Evolutionary conservation across 2,113 vertebrate genomes (phyloP), one percentile per base, ranked within the genome.

Genomic region (Sphyrna mokarran): DNA sequence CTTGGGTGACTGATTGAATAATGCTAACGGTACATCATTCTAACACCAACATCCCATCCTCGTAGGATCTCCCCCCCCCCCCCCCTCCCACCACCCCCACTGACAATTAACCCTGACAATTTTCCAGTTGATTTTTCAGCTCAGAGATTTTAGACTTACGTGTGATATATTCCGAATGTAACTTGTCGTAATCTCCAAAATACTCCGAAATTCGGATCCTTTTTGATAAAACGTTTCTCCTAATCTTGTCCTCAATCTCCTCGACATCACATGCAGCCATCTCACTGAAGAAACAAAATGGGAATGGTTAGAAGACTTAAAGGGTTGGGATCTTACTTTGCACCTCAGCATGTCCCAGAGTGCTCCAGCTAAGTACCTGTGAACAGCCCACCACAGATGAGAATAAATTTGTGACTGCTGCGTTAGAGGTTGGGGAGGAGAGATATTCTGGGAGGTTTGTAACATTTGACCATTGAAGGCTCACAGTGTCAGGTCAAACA

Each of bases 151-250:
- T 54, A 4, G 48, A 95, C 94, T 95, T 95, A 72, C 94, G 48
- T 72, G 94, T 95, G 37, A 95, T 72, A 40, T 95, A 95, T 29
- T 68, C 94, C 33, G 40, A 18, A 48, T 26, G 22, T 13, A 95
- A 76, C 48, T 95, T 95, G 40, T 95, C 94, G 26, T 72, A 95
- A 54, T 95, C 94, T 76, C 94, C 94, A 95, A 95, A 95, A 70
- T 95, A 95, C 26, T 95, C 94, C 4, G 68, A 70, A 8, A 95
- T 72, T 33, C 94, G 94, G 14, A 95, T 95, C 43, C 94, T 95
- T 72, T 76, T 76, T 1, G 43, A 23, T 76, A 95, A 76, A 6
- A 95, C 69, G 22, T 43, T 29, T 43, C 26, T 72, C 68, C 94
- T 72, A 54, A 95, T 95, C 11, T 33, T 70, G 68, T 70, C 43